phyloP scores from a whole-genome alignment of 2,113 vertebrate species.

The Channa maculata region DNA sequence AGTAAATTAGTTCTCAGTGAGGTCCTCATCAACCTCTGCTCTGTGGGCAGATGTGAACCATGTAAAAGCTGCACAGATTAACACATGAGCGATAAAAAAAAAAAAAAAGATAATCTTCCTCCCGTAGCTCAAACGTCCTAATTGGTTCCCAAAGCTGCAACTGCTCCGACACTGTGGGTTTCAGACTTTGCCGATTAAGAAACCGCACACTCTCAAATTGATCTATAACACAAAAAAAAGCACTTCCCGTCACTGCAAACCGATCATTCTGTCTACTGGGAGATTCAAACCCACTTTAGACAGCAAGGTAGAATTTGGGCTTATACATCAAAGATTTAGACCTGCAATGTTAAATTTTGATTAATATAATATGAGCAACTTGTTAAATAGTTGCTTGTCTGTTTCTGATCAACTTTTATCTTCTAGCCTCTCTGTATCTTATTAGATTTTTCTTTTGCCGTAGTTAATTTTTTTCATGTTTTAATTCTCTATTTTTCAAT shows the following conservation, averaged over 20 bases:
- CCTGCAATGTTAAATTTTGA: too few relatives aligned
- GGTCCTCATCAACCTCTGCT: slow-evolving; percentile 43
- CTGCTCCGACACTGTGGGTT: background rate
- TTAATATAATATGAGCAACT: too few relatives aligned
- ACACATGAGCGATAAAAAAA: slow-evolving; percentile 18
- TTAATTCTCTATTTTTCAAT: too few relatives aligned
- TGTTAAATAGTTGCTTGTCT: too few relatives aligned
- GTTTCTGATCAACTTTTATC: too few relatives aligned
- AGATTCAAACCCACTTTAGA: too few relatives aligned
- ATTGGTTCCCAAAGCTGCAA: slow-evolving; percentile 36
- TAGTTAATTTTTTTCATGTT: too few relatives aligned
- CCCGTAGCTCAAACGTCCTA: slow-evolving; percentile 40
- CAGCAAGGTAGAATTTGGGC: too few relatives aligned
- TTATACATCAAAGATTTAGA: too few relatives aligned
- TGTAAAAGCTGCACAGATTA: slow-evolving; percentile 47
- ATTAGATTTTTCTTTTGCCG: too few relatives aligned
- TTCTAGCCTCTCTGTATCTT: too few relatives aligned
- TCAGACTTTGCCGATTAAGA: background rate
- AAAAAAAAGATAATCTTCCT: slow-evolving; percentile 44
- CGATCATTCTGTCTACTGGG: too few relatives aligned
- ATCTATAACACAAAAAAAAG: background rate
- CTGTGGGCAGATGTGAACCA: slow-evolving; percentile 44
- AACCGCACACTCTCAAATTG: background rate
- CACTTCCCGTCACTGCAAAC: background rate
- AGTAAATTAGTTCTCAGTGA: slow-evolving; percentile 46